Evolutionary conservation across 2,888 invertebrate species (phyloP).

Genomic region (Drosophila anomelani): DNA sequence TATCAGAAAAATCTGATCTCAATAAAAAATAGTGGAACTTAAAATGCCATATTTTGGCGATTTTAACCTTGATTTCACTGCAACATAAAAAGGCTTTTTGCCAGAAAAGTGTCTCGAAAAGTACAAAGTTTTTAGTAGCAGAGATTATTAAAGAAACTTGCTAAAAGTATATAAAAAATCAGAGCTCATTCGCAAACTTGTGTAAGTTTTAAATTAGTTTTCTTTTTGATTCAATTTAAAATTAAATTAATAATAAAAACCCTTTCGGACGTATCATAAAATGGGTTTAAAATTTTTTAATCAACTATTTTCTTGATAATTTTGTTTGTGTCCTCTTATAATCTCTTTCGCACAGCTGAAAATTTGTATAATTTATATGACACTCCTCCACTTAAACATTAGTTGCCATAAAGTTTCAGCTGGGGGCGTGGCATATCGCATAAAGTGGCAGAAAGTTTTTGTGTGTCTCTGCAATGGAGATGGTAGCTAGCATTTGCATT

Average conservation of each 20-base stretch:
- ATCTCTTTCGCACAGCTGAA: neutral
- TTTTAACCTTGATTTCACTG: neutral
- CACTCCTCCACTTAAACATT: neutral
- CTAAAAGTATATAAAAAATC: neutral
- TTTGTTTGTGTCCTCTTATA: neutral
- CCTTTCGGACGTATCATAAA: neutral
- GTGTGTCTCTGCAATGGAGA: slow-evolving; percentile 14
- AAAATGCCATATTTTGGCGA: neutral
- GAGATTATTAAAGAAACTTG: neutral
- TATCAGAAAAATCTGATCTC: neutral
- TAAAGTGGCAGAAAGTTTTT: slow-evolving; percentile 34
- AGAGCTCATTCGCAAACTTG: neutral
- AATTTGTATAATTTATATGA: neutral
- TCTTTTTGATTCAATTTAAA: neutral
- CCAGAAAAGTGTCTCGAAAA: neutral
- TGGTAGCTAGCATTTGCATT: slow-evolving; percentile 52
- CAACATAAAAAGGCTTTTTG: slow-evolving; percentile 22
- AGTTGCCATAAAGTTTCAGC: slow-evolving; percentile 17
- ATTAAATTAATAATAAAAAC: neutral
- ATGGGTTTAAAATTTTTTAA: neutral
- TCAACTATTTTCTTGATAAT: neutral
- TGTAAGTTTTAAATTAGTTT: neutral
- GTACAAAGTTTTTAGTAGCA: neutral
- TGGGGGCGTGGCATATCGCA: slow-evolving; percentile 29
- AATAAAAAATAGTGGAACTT: neutral